Base-by-base conservation (phyloP, 1,140 invertebrate species). In the Lordiphosa collinella region DNA sequence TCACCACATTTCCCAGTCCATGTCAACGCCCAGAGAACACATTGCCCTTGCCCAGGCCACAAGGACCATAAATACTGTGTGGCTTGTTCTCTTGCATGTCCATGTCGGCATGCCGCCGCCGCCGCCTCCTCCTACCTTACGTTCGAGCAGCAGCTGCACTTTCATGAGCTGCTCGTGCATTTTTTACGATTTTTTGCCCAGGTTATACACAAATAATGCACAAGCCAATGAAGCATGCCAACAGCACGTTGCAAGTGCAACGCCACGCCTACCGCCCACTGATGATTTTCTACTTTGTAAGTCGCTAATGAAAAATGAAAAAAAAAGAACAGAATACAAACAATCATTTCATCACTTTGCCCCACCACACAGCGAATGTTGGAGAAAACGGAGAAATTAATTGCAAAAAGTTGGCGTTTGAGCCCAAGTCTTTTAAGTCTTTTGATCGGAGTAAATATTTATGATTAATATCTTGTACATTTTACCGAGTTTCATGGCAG, bases 141-240 rank as follows among this genome's bases (percentile, higher is more conserved):
- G 18, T 14, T 31, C 49, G 48, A 59, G 58, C 29, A 71, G 59
- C 59, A 66, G 60, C 70, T 74, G 76, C 68, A 53, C 43, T 48
- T 44, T 52, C 54, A 57, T 60, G 41, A 60, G 53, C 50, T 67
- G 31, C 47, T 71, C 50, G 29, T 85, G 74, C 62, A 85, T 85
- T 86, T 85, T 85, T 85, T 68, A 85, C 84, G 70, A 64, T 79
- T 66, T 75, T 25, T 29, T 85, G 71, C 73, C 73, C 73, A 70
- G 79, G 73, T 70, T 85, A 70, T 68, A 85, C 74, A 79, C 74
- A 79, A 85, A 85, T 79, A 85, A 85, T 85, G 80, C 74, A 85
- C 57, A 68, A 85, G 80, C 66, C 79, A 85, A 85, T 85, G 79
- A 85, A 85, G 79, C 79, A 75, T 85, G 70, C 73, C 44, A 59